These are phyloP conservation scores for Bubo scandiacus DNA, from an alignment of 2,113 vertebrate genomes.

Conservation along the genomic window DNA sequence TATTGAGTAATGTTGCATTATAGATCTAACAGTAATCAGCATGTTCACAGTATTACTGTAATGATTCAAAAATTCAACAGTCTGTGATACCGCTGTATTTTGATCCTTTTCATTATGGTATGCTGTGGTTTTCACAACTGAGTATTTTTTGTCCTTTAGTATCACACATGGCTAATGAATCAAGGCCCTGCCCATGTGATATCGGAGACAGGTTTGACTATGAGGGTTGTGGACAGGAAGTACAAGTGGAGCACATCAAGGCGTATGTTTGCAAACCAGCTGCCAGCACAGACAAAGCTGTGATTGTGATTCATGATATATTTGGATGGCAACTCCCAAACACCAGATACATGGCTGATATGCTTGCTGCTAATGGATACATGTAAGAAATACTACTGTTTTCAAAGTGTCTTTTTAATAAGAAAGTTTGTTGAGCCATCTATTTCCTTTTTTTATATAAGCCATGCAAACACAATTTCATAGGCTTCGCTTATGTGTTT, in stretches of 20 bases:
- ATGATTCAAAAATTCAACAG: neutral
- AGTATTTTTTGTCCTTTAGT: neutral
- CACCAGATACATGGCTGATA: constrained; percentile 89
- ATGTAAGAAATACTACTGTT: constrained; percentile 65
- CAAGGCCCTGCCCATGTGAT: constrained; percentile 84
- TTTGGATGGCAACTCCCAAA: constrained; percentile 91
- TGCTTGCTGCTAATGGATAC: constrained; percentile 88
- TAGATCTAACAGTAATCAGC: neutral
- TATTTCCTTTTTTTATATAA: neutral
- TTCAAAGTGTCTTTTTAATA: neutral
- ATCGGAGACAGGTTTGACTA: constrained; percentile 87
- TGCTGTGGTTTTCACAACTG: neutral
- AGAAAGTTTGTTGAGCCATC: neutral
- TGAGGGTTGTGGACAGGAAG: constrained; percentile 80
- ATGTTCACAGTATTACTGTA: neutral
- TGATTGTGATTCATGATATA: constrained; percentile 91
- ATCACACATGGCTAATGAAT: constrained; percentile 88
- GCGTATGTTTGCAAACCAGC: constrained; percentile 82
- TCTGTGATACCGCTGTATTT: neutral
- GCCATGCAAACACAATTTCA: neutral
- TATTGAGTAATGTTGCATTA: neutral
- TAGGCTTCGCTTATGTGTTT: neutral
- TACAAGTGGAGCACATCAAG: constrained; percentile 84
- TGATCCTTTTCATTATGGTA: neutral
- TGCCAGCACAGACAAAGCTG: constrained; percentile 73